phyloP scores from a whole-genome alignment of 2,888 invertebrate genomes.

The Xiphydria camelus region DNA sequence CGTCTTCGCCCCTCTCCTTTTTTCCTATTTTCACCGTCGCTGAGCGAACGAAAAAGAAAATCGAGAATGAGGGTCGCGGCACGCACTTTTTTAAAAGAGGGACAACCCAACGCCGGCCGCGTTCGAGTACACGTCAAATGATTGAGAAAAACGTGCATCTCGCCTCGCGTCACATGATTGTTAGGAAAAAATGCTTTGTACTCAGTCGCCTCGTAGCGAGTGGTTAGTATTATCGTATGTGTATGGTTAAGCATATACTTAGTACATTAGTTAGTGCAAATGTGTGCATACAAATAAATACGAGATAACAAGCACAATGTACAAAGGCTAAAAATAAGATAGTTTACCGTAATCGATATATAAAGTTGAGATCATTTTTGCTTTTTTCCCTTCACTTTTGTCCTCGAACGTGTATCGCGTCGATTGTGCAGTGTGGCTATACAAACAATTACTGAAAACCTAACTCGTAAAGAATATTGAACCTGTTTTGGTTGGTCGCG shows the following conservation, averaged over 20 bases:
- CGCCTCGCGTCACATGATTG: constrained; percentile 22
- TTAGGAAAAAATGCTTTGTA: constrained; percentile 47
- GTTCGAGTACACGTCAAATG: too few relatives aligned
- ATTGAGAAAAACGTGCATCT: too few relatives aligned
- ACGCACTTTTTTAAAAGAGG: too few relatives aligned
- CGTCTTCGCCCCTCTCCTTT: not conserved
- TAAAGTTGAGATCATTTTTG: constrained; percentile 54
- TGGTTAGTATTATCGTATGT: constrained; percentile 33
- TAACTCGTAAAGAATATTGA: not conserved
- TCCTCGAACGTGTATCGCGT: constrained; percentile 12
- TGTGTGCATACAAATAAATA: constrained; percentile 49
- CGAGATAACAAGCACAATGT: constrained; percentile 52
- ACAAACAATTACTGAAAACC: not conserved
- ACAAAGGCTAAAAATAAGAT: constrained; percentile 46
- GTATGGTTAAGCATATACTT: constrained; percentile 25
- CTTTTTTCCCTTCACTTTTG: constrained; percentile 24
- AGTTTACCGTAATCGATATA: constrained; percentile 43
- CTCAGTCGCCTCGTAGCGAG: constrained; percentile 43
- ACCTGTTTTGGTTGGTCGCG: too few relatives aligned
- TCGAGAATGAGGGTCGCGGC: too few relatives aligned
- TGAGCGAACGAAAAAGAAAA: too few relatives aligned
- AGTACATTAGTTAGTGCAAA: constrained; percentile 32
- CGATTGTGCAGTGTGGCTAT: constrained; percentile 14
- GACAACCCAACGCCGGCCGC: too few relatives aligned
- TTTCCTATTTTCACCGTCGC: too few relatives aligned